Evolutionary conservation across 2,113 vertebrate genomes (phyloP), one percentile per base, ranked within the genome.

Genomic region (Orthonyx spaldingii): DNA sequence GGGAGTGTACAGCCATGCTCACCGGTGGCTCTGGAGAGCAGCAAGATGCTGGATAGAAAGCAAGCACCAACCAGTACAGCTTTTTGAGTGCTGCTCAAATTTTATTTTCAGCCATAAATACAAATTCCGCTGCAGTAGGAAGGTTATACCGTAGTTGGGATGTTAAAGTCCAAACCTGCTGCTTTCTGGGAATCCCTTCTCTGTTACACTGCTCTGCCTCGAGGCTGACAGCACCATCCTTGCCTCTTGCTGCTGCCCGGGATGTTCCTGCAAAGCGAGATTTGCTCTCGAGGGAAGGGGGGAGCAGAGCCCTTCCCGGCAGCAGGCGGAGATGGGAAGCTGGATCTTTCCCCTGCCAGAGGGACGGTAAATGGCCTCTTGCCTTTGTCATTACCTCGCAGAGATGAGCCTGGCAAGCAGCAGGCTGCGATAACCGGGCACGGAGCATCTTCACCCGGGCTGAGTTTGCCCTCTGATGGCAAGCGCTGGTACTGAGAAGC

Each of bases 381-480:
- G 64, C n/a, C 49, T 71, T 89, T 46, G 59, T 44, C 75, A 57
- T 50, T 13, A 83, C 35, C 74, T 65, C 74, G 26, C 56, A 77
- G 74, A 53, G 53, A 60, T 20, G 56, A 46, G 32, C 17, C 50
- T 56, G 65, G 37, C 44, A 71, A 94, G 82, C 33, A 57, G 80
- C 59, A 32, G n/a, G 15, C 52, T 23, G 74, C 60, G 10, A 13
- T 3, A 44, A 24, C 12, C 3, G 20, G 3, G 6, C 9, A 33
- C 3, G 11, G 66, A 95, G 80, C 96, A 41, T 77, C 83, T 91
- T 98, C 90, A 84, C 77, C 94, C 90, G 95, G 93, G 91, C 90
- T 94, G 92, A 95, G 97, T 70, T 96, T 97, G 87, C 97, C 97
- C 97, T 98, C 98, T 98, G 95, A 97, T 96, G 98, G 97, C 65